Base-by-base conservation (phyloP, 2,113 vertebrate species). In the Neogobius melanostomus region DNA sequence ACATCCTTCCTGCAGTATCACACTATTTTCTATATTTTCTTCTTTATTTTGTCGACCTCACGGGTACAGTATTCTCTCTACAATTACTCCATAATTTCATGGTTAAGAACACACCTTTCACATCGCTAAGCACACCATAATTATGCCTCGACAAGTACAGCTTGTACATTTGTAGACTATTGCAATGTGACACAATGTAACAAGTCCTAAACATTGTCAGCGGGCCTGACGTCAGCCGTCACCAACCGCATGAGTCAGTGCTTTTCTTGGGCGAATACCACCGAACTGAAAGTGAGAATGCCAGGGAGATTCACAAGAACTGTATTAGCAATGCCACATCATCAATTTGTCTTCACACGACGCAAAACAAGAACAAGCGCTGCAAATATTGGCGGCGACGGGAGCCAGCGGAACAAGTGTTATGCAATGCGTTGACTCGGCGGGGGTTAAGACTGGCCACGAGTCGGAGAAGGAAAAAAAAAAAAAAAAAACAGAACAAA, bases 371-470 rank as follows among this genome's bases (percentile, higher is more conserved):
- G 17, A 61, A 74, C 59, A 64, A 6, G 59, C 11, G 15, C 54
- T 36, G 60, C n/a, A 49, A 56, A 64, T 62, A 46, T 60, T 4
- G 64, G 45, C 36, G 17, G 68, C 51, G 52, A 68, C 69, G 59
- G 54, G 57, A 79, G 52, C 64, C 10, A 5, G 59, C 56, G 12
- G 56, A 59, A 14, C 21, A 16, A 71, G 53, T 44, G 53, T 85
- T 85, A 75, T 7, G 48, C 71, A 88, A 87, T 67, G 48, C 47
- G 69, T 21, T 71, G 68, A 80, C 53, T 59, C 56, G 56, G 28
- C 56, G 1, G 45, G 6, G 28, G 65, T 65, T 49, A 71, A 5
- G 28, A 36, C 28, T 36, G 28, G 28, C 28, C 28, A 36, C 28
- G 28, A 53, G 52, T 14, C 45, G 65, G 48, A 44, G 54, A 42